phyloP scores from a whole-genome alignment of 2,797 vertebrate species.

The Aeoliscus strigatus region DNA sequence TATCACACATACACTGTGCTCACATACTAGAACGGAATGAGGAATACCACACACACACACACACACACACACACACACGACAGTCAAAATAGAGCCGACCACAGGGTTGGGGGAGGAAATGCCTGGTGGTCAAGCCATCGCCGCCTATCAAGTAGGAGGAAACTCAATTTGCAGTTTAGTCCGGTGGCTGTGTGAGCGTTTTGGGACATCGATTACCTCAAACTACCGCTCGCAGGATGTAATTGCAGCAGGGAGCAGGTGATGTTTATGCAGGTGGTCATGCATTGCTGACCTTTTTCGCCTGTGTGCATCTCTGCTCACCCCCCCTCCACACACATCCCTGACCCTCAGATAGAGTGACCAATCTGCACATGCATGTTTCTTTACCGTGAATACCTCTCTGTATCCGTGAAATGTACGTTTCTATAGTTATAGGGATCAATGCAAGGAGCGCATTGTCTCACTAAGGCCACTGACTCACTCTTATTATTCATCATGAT shows the following conservation, averaged over 20 bases:
- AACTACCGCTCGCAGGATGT: constrained; percentile 66
- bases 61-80: constrained; percentile 36
- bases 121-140: constrained; percentile 48
- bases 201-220: constrained; percentile 65
- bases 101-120: constrained; percentile 26
- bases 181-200: constrained; percentile 59
- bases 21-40: constrained; percentile 1
- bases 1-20: constrained; percentile 1
- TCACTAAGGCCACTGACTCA: too few relatives aligned
- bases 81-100: constrained; percentile 29
- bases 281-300: constrained; percentile 66
- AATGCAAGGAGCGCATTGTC: too few relatives aligned
- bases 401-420: too few relatives aligned
- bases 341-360: constrained; percentile 17
- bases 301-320: constrained; percentile 63
- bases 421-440: too few relatives aligned
- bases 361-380: too few relatives aligned
- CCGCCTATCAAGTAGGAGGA: constrained; percentile 57
- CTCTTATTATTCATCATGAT: too few relatives aligned
- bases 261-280: constrained; percentile 79
- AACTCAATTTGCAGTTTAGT: constrained; percentile 57
- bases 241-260: constrained; percentile 70
- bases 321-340: constrained; percentile 67
- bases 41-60: constrained; percentile 9
- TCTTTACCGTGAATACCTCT: constrained; percentile 18